Evolutionary conservation across 2,888 invertebrate genomes (phyloP), one percentile per base, ranked within the genome.

Genomic region (Tipula confusa): DNA sequence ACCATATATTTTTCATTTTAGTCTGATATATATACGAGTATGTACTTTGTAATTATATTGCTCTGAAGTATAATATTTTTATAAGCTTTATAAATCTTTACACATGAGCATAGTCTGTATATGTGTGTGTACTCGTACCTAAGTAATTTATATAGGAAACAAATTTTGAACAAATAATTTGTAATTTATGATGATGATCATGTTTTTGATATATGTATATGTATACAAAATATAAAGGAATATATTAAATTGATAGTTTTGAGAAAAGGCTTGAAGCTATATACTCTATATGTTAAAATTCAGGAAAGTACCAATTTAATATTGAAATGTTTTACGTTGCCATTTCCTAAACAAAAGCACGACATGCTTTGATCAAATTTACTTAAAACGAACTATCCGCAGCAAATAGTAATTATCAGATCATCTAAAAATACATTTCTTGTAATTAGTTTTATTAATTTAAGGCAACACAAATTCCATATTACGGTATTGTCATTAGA

Each of bases 141-240:
- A 64, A 64, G 64, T 64, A 64, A 64, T 64, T 64, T 64, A 64
- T 64, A 64, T 64, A 64, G 64, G 64, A 64, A 64, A 64, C 64
- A 24, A 64, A 64, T 64, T 64, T 64, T 24, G 1, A 24, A 64
- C 7, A 24, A 64, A 64, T 64, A 64, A 64, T 64, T 64, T 64
- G 64, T 64, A 64, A 64, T 64, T 24, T 64, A 64, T 64, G 18
- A 24, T 64, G 64, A 64, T 64, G 64, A 64, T 64, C 24, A 64
- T 64, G 64, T 64, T 64, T 18, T 64, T 64, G 24, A 64, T 48
- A 48, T 18, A n/a, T n/a, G n/a, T n/a, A n/a, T n/a, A n/a, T n/a
- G n/a, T n/a, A n/a, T n/a, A n/a, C n/a, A n/a, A n/a, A n/a, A n/a
- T n/a, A 48, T 7, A 48, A 18, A 18, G 18, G 48, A 48, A 48